Evolutionary conservation across 2,888 invertebrate genomes (phyloP), one percentile per base, ranked within the genome.

Genomic region (Drosophila pseudotakahashii): DNA sequence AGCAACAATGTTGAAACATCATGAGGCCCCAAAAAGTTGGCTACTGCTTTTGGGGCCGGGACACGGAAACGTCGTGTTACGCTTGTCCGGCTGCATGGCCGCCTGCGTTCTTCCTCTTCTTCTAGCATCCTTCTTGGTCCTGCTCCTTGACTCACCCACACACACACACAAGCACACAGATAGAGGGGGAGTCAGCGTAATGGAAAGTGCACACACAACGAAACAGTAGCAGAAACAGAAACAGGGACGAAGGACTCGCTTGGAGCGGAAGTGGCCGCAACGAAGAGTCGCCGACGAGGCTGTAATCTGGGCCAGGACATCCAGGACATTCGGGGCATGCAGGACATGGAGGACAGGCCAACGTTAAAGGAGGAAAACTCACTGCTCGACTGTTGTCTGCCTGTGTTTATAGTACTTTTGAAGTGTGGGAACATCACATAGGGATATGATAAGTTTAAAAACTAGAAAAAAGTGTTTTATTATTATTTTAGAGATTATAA

Each of bases 41-140:
- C 79, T 48, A 64, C 71, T 71, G 58, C 41, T 59, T 52, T 57
- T 61, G 50, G 57, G 59, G 51, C 50, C 67, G 13, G 67, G 66
- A 81, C 86, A 85, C 86, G 86, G 88, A 82, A 86, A 77, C 83
- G 86, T 82, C 82, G 82, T 82, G 82, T 82, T 86, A 82, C 88
- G 82, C 77, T 85, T 85, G 88, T 88, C 88, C 86, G 70, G 69
- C 66, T 68, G 86, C 68, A 73, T 55, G 88, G 76, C 72, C 75
- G 83, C 64, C 80, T 85, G 79, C 71, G 58, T 75, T 67, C 54
- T 70, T 63, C 63, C 53, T 58, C 63, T 19, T 37, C 62, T 63
- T 34, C 48, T 63, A 42, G 34, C 16, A 13, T 62, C 34, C 64
- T 48, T 19, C 23, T 41, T 7, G 16, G 36, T 39, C 9, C 41